phyloP scores from a whole-genome alignment of 2,888 invertebrate genomes.

The Lepidocyrtoides sp. region DNA sequence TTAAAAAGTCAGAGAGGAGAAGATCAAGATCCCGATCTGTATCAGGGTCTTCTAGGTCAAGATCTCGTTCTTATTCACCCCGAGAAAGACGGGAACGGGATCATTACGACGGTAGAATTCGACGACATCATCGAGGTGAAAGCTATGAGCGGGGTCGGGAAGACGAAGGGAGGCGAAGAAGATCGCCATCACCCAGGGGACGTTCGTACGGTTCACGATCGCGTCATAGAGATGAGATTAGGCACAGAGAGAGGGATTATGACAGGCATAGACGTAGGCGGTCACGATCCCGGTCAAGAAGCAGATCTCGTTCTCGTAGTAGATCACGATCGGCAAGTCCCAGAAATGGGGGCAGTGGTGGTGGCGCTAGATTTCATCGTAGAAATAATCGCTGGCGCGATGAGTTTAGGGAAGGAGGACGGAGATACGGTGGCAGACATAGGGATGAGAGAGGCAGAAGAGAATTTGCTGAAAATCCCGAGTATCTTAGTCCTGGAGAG shows the following conservation, averaged over 20 bases:
- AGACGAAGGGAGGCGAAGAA: constrained; percentile 50
- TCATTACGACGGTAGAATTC: constrained; percentile 45
- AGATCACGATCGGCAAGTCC: constrained; percentile 73
- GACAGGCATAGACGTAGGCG: constrained; percentile 70
- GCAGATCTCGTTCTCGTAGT: constrained; percentile 65
- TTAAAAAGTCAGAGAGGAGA: constrained; percentile 5
- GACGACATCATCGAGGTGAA: constrained; percentile 60
- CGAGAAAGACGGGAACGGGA: constrained; percentile 35
- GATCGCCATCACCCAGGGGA: constrained; percentile 73
- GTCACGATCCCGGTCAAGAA: constrained; percentile 63
- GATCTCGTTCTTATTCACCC: constrained; percentile 66
- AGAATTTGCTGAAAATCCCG: constrained; percentile 63
- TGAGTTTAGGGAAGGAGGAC: constrained; percentile 54
- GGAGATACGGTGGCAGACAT: constrained; percentile 26
- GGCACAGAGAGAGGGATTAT: constrained; percentile 59
- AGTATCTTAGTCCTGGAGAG: constrained; percentile 61
- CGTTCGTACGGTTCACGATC: constrained; percentile 51
- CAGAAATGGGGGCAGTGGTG: not conserved
- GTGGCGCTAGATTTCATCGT: constrained; percentile 49
- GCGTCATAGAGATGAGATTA: constrained; percentile 45
- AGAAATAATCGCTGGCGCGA: constrained; percentile 54
- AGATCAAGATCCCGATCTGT: constrained; percentile 65
- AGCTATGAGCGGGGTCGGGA: constrained; percentile 67
- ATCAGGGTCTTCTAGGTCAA: constrained; percentile 69
- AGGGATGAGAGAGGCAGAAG: constrained; percentile 46